Percentiles rank a stretch among this genome's conserved stretches.
phyloP scores from a whole-genome alignment of 2,113 vertebrate species.

The Azemiops feae region DNA sequence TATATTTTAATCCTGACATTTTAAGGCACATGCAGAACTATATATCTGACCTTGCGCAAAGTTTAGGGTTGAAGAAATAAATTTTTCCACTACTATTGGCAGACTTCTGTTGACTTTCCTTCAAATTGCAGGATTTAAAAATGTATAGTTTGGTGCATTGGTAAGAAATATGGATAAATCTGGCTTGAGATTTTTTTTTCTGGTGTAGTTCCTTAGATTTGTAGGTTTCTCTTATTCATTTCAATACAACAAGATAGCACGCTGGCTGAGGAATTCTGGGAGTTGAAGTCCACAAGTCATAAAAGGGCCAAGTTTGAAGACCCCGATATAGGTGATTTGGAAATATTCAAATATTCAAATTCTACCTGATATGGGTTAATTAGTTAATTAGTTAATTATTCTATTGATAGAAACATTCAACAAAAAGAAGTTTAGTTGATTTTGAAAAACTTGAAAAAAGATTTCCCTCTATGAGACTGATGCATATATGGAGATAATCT shows the following conservation, averaged over 20 bases:
- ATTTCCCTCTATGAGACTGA: slow-evolving; percentile 6
- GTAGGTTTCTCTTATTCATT: slow-evolving; percentile 35
- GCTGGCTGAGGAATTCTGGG: too few species aligned
- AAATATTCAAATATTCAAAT: slow-evolving; percentile 33
- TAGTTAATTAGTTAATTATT: background rate
- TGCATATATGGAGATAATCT: background rate
- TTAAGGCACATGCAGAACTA: slow-evolving; percentile 23
- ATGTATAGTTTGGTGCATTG: slow-evolving; percentile 20
- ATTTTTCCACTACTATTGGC: slow-evolving; percentile 13
- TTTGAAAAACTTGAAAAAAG: background rate
- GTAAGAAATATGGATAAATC: slow-evolving; percentile 12
- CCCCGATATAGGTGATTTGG: background rate
- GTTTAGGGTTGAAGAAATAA: background rate
- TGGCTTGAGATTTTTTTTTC: slow-evolving; percentile 36
- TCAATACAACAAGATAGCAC: slow-evolving; percentile 38
- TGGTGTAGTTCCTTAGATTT: slow-evolving; percentile 34
- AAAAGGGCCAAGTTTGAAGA: too few species aligned
- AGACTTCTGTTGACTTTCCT: slow-evolving; percentile 26
- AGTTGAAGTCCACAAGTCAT: too few species aligned
- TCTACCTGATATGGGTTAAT: background rate
- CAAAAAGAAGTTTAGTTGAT: background rate
- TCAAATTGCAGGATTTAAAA: slow-evolving; percentile 33
- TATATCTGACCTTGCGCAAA: slow-evolving; percentile 1
- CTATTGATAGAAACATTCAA: slow-evolving; percentile 1
- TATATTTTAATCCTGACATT: slow-evolving; percentile 43